These are phyloP conservation scores for Drosophila setosimentum DNA, from an alignment of 2,888 invertebrate species.

Conservation along the genomic window DNA sequence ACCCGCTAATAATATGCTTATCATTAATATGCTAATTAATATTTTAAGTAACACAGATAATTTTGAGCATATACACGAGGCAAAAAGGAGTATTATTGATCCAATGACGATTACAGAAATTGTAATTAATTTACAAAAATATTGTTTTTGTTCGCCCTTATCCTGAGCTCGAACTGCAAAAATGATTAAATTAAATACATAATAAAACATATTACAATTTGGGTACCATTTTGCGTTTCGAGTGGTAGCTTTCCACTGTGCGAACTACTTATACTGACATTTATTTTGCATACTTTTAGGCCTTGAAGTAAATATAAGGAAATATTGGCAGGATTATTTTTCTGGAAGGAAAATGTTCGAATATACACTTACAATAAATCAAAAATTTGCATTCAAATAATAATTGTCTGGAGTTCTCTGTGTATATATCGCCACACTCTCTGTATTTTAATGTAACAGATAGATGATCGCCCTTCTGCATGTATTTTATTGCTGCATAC, in stretches of 20 bases:
- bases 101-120: neutral
- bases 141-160: no score
- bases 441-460: rapidly evolving
- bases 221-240: neutral
- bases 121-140: neutral
- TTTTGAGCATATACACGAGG: neutral
- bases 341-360: neutral
- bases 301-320: neutral
- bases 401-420: neutral
- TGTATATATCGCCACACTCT: neutral
- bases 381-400: neutral
- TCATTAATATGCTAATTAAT: neutral
- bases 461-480: neutral
- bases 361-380: neutral
- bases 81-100: neutral
- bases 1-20: no score
- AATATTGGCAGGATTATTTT: neutral
- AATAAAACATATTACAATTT: neutral
- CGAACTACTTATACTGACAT: neutral
- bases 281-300: neutral
- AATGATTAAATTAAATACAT: neutral
- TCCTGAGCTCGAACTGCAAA: no score
- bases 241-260: neutral
- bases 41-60: neutral
- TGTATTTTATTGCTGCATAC: neutral